These are phyloP conservation scores for Carpatolechia fugitivella DNA, from an alignment of 2,888 invertebrate species.

Conservation along the genomic window DNA sequence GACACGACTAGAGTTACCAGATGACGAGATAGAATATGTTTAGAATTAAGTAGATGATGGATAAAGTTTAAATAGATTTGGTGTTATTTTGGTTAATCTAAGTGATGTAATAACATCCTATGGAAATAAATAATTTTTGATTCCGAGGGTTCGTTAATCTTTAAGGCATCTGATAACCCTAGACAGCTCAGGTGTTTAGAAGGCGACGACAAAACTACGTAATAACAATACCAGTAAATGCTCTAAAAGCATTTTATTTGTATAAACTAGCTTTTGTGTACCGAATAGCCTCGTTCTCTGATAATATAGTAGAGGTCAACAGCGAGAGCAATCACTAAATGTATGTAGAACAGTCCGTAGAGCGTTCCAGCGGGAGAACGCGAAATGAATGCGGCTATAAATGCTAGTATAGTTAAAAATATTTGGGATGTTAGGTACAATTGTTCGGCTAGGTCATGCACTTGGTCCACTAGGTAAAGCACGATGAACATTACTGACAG, in stretches of 20 bases:
- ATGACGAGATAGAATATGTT: conserved; percentile 27
- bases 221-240: conserved; percentile 44
- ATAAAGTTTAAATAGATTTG: too few species aligned
- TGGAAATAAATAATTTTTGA: neutral
- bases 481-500: conserved; percentile 63
- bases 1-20: conserved; percentile 29
- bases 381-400: conserved; percentile 34
- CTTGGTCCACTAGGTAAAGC: conserved; percentile 70
- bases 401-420: conserved; percentile 37
- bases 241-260: conserved; percentile 39
- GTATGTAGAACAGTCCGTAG: conserved; percentile 58
- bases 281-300: conserved; percentile 52
- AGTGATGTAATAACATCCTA: too few species aligned
- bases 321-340: conserved; percentile 53
- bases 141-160: too few species aligned
- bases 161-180: neutral
- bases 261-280: conserved; percentile 30
- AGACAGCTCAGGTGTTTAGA: neutral
- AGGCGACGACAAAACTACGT: conserved; percentile 23
- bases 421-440: conserved; percentile 54
- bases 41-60: too few species aligned
- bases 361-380: conserved; percentile 37
- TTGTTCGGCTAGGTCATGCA: conserved; percentile 64
- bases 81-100: too few species aligned
- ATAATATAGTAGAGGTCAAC: conserved; percentile 58